Evolutionary conservation across 1,140 invertebrate genomes (phyloP), one percentile per base, ranked within the genome.

Genomic region (Plodia interpunctella): DNA sequence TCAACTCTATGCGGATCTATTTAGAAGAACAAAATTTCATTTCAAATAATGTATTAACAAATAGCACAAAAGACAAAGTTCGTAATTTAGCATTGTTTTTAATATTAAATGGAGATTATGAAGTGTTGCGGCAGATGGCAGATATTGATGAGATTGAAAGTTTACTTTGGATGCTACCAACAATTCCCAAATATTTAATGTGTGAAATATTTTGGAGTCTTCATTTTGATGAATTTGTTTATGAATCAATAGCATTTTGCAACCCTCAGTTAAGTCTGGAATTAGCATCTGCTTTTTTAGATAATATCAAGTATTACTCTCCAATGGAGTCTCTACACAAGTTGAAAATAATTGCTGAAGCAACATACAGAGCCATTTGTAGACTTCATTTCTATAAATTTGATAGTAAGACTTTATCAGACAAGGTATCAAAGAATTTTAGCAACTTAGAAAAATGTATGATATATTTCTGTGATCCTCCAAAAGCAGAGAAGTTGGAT

Each of bases 201-300:
- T 78, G 79, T 70, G 87, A 88, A 72, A 66, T 89, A 21, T 59
- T 87, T 32, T 89, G 82, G 80, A 70, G 70, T 15, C 63, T 86
- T 0, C 38, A 78, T 57, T 82, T 89, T 76, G 76, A 83, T n/a
- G 59, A 57, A 17, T 87, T 79, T 74, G 50, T 87, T 10, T 73
- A 68, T 62, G 85, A 88, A 74, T 70, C 79, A 49, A 74, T 89
- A 54, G 61, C 77, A 0, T 84, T 69, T 51, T 68, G 66, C 51
- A 60, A 65, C 52, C 82, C 87, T 5, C 60, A 60, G 28, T 57
- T 89, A 5, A 73, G 71, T 25, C 19, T 87, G 18, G 72, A 87
- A 60, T 54, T 89, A 30, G 70, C 72, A 3, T 69, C 70, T 54
- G 70, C 80, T 28, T 73, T 88, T 51, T 55, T 78, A 55, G 66